Base-by-base conservation (phyloP, 2,797 vertebrate species). In the Bovichtus diacanthus region DNA sequence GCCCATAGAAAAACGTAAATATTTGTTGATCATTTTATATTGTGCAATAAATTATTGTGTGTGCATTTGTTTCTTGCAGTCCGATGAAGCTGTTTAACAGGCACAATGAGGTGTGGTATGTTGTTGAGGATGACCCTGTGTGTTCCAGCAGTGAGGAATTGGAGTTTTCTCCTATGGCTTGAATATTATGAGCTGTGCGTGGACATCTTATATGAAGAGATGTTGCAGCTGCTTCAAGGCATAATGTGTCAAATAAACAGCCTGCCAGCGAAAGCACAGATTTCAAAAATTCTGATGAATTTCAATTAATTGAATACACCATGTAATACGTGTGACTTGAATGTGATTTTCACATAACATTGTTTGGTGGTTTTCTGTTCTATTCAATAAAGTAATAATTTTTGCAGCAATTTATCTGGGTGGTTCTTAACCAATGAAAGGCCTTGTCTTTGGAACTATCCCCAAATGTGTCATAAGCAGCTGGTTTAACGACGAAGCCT, bases 51-150 rank as follows among this genome's bases (percentile, higher is more conserved):
- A 64, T 43, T 2, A 10, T 27, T 66, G 15, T 34, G 18, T 77
- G 27, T 67, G 51, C 59, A 1, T 65, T 21, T 84, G 23, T 80
- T 69, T 82, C 62, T 83, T 90, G 27, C 85, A 96, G 95, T 70
- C 95, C 94, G 12, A 92, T 86, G 90, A 93, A 69, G 13, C 0
- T 94, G 6, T 3, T 69, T 1, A 59, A 93, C 70, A 91, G 93
- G 61, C 93, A 91, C 88, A 96, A 95, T 25, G 95, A 96, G 83
- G 94, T 92, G 59, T 95, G 95, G 95, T 88, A 85, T 29, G 9
- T 87, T 5, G 84, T 39, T 5, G 23, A 84, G 13, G 94, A 80
- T 25, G 64, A 87, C 0, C 92, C 88, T 0, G 83, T 83, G 29
- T 96, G 95, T 39, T 0, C 31, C 58, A 70, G 69, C 72, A 82